These are phyloP conservation scores for Drosophila falleni DNA, from an alignment of 2,888 invertebrate genomes.

Conservation along the genomic window DNA sequence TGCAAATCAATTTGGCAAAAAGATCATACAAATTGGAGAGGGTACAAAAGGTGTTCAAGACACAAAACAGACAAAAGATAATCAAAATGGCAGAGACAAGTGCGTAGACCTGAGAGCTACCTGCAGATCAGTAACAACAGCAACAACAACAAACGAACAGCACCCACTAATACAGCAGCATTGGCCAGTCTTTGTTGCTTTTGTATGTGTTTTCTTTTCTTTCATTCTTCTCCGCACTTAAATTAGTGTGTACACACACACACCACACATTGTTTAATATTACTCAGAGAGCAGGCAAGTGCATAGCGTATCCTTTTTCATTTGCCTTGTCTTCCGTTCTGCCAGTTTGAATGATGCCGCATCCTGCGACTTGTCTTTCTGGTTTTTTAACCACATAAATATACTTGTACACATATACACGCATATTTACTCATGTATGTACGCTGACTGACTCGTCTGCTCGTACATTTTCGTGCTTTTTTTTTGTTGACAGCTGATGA, in stretches of 20 bases:
- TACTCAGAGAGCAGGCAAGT: constrained; percentile 2
- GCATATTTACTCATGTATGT: neutral
- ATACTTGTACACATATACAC: neutral
- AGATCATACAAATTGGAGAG: constrained; percentile 6
- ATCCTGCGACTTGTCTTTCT: constrained; percentile 33
- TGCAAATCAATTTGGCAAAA: constrained; percentile 14
- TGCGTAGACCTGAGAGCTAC: constrained; percentile 2
- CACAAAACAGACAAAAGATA: constrained; percentile 17
- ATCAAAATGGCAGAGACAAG: constrained; percentile 17
- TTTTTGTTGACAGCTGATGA: constrained; percentile 42
- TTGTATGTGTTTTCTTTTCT: constrained; percentile 9
- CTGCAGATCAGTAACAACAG: constrained; percentile 24
- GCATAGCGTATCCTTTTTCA: constrained; percentile 54
- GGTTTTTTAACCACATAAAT: constrained; percentile 22
- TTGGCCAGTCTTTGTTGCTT: neutral
- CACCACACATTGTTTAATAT: neutral
- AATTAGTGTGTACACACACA: neutral
- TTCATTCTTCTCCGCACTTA: constrained; percentile 15
- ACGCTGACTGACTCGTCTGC: neutral
- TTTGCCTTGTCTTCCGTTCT: constrained; percentile 23
- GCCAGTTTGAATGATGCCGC: constrained; percentile 15
- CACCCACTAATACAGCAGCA: constrained; percentile 18
- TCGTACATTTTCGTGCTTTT: constrained; percentile 2
- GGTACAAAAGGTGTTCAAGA: constrained; percentile 5
- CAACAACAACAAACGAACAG: neutral